Evolutionary conservation across 2,888 invertebrate genomes (phyloP), one percentile per base, ranked within the genome.

Genomic region (Trachelus troglodyta): DNA sequence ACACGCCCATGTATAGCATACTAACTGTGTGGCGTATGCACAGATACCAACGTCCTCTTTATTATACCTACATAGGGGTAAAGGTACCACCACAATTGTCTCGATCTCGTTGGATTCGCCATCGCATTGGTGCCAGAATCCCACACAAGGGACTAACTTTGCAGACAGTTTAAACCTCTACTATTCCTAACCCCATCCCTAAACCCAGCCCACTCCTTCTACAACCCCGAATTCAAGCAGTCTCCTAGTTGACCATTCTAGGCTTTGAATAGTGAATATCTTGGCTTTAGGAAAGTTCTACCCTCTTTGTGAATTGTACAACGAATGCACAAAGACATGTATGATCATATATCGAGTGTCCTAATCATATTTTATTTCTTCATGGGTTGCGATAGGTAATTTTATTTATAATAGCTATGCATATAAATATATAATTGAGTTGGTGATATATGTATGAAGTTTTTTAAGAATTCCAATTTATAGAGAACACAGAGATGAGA

Each of bases 161-260:
- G 80, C 81, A 83, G 84, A 84, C 83, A 83, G 80, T 84, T 84
- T 82, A 79, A 81, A 75, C 69, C 34, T n/a, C 34, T 35, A 34
- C 74, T n/a, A 74, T 74, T 74, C 74, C 74, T 30, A 74, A 79
- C 78, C 76, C 78, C 75, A 76, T 73, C 73, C 78, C 73, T 73
- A 74, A 71, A 69, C 75, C 74, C 81, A 75, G 74, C 75, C 71
- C 69, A 74, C 74, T 75, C 69, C 76, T 31, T 76, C 34, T 68
- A 40, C 68, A 73, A 73, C 76, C 75, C 34, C 79, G 79, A 73
- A 77, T 77, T 69, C 81, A 74, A 79, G 73, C 30, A 75, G 75
- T 79, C 76, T 76, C 77, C 80, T 79, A 80, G 80, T 82, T 82
- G 82, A 82, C 82, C 81, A 76, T 82, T 77, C 76, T 71, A 74